Evolutionary conservation across 2,797 vertebrate species (phyloP).

Genomic region (Enteromius unitaeniatus): DNA sequence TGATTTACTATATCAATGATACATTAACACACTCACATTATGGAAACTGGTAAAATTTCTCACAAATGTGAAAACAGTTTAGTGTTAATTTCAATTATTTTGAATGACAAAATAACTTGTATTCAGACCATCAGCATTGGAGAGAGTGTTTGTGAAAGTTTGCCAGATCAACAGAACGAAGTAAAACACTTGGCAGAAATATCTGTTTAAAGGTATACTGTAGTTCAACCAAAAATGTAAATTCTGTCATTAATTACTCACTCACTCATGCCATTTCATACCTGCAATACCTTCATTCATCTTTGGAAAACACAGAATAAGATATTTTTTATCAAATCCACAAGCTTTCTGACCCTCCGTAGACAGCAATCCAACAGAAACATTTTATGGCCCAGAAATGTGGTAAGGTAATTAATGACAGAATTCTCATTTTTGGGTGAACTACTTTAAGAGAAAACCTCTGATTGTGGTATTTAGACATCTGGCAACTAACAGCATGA

Average conservation of each 20-base stretch:
- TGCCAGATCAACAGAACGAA: background rate
- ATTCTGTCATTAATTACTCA: background rate
- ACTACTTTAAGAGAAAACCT: background rate
- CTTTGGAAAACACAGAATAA: background rate
- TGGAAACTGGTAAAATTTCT: background rate
- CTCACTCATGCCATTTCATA: background rate
- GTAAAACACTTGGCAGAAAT: background rate
- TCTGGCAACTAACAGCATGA: background rate
- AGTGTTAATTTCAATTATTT: background rate
- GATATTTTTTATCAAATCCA: background rate
- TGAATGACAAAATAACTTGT: too few relatives aligned
- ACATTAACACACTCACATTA: background rate
- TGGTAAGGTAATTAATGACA: background rate
- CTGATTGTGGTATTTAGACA: background rate
- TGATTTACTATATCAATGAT: background rate
- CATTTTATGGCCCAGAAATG: background rate
- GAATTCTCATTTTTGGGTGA: background rate
- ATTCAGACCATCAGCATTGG: background rate
- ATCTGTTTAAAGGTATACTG: background rate
- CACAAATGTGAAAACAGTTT: background rate
- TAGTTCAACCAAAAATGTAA: too few relatives aligned
- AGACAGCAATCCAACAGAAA: background rate
- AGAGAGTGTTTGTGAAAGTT: background rate
- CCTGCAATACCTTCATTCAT: background rate
- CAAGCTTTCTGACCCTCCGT: background rate